Conservation (phyloP, 1,140 invertebrate species). For the Medauroidea extradentata region DNA sequence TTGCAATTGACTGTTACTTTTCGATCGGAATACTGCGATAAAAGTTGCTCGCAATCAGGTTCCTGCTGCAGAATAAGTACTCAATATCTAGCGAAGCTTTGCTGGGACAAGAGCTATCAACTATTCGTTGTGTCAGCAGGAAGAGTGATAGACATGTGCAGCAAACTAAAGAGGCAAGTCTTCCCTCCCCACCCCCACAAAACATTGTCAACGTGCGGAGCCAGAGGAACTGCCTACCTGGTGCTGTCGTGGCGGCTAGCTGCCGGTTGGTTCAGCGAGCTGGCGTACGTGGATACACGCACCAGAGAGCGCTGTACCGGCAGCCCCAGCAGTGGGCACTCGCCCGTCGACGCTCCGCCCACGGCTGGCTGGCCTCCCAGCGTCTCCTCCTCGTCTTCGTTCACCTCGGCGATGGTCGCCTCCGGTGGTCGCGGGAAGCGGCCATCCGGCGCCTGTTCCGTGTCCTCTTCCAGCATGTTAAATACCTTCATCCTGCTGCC, state of each 20-base stretch:
- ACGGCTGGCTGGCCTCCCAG: not conserved
- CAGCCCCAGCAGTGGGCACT: not conserved
- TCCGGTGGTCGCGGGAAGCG: not conserved
- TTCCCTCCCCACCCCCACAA: no score
- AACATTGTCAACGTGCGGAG: no score
- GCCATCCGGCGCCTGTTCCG: not conserved
- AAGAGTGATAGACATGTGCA: no score
- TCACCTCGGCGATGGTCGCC: not conserved
- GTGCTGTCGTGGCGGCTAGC: not conserved
- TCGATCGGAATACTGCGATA: no score
- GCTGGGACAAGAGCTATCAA: no score
- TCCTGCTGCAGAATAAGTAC: no score
- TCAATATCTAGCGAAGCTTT: no score
- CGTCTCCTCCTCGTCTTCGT: slow-evolving; percentile 1
- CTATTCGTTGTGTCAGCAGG: no score
- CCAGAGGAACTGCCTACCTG: no score
- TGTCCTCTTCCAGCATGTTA: not conserved
- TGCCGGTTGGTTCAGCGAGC: not conserved
- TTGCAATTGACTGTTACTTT: no score
- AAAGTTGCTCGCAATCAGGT: no score
- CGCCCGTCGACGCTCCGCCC: not conserved
- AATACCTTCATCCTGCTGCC: not conserved
- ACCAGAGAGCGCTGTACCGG: not conserved
- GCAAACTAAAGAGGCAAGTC: no score
- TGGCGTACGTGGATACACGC: slow-evolving; percentile 4